Percentiles rank a stretch among this genome's conserved stretches.
Conservation (phyloP, 2,888 invertebrate genomes). For the Orthosia cruda region DNA sequence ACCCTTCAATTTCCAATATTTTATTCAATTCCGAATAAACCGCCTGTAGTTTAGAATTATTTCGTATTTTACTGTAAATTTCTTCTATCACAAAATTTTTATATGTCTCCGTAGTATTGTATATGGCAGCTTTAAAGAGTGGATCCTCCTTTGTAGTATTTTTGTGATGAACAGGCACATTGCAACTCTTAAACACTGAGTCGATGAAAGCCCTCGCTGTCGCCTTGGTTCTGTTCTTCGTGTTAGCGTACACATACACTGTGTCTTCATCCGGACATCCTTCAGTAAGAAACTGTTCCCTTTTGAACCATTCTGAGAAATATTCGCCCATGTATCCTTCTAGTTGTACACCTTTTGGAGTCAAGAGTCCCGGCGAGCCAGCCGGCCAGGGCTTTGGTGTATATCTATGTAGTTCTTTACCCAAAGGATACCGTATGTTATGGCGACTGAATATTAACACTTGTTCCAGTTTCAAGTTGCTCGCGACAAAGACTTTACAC, state of each 20-base stretch:
- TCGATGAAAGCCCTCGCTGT: constrained; percentile 52
- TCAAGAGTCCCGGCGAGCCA: constrained; percentile 35
- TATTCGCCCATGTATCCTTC: constrained; percentile 64
- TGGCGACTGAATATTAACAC: constrained; percentile 63
- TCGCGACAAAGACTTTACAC: constrained; percentile 4
- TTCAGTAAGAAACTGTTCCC: constrained; percentile 43
- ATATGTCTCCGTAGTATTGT: constrained; percentile 39
- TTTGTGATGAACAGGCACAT: constrained; percentile 38
- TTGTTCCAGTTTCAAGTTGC: constrained; percentile 53
- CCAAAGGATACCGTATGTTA: constrained; percentile 47
- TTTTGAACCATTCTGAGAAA: constrained; percentile 58
- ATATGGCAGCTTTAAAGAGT: constrained; percentile 28
- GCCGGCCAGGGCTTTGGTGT: constrained; percentile 49
- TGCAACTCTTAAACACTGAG: constrained; percentile 44
- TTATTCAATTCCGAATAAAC: constrained; percentile 49
- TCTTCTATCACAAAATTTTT: constrained; percentile 33
- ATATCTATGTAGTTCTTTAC: constrained; percentile 9
- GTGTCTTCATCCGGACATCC: constrained; percentile 49
- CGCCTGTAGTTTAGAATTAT: constrained; percentile 36
- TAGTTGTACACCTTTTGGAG: constrained; percentile 47
- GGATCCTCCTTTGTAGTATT: constrained; percentile 22
- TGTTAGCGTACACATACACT: constrained; percentile 49
- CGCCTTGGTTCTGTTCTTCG: constrained; percentile 22
- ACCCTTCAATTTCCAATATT: constrained; percentile 53
- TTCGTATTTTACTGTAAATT: constrained; percentile 33